Conservation (phyloP, 2,113 vertebrate species). For the Emydocephalus ijimae region DNA sequence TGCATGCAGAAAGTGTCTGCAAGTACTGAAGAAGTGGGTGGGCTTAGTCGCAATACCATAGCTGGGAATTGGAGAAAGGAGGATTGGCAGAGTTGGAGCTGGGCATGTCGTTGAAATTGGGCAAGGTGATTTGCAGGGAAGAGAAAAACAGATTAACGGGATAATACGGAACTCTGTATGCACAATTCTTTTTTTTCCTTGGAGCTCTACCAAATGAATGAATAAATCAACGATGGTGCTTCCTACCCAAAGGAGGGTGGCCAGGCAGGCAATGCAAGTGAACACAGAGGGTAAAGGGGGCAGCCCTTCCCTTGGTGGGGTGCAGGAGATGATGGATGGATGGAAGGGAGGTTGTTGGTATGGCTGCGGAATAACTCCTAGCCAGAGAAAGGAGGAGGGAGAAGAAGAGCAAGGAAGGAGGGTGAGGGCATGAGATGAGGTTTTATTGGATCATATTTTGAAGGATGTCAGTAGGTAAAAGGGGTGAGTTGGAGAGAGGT, state of each 20-base stretch:
- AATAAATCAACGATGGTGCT: not conserved
- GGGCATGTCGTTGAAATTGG: not conserved
- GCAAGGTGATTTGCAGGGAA: not conserved
- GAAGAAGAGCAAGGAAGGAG: not conserved
- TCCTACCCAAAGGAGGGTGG: not conserved
- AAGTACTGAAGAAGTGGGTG: not conserved
- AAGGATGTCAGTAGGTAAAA: not conserved
- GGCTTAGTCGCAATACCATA: not conserved
- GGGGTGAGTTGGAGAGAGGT: too few relatives aligned
- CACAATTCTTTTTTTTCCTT: not conserved
- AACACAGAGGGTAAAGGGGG: not conserved
- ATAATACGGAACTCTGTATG: not conserved
- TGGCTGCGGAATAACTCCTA: not conserved
- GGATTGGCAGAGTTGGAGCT: not conserved
- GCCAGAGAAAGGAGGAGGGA: not conserved
- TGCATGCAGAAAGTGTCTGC: not conserved
- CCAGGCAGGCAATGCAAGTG: not conserved
- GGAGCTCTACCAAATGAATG: not conserved
- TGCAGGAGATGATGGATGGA: not conserved
- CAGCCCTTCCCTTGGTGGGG: not conserved
- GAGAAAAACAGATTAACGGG: not conserved
- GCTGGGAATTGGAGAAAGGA: not conserved
- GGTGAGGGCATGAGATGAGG: not conserved
- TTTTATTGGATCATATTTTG: not conserved
- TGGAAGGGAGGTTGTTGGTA: not conserved